Percentiles rank a stretch among this genome's conserved stretches.
These are phyloP conservation scores for Lasius fuliginosus DNA, from an alignment of 2,888 invertebrate species.

Conservation along the genomic window DNA sequence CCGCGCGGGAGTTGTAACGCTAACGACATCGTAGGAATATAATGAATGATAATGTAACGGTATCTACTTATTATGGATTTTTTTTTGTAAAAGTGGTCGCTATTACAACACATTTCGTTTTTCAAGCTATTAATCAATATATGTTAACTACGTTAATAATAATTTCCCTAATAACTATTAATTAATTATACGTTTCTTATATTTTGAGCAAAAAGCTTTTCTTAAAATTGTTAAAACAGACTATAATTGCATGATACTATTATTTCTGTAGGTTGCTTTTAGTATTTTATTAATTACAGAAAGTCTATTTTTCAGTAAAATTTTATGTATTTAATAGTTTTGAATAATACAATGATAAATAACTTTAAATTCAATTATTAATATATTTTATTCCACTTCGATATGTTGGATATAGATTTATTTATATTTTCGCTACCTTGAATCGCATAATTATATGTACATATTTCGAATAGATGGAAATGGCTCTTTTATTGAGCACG, in stretches of 20 bases:
- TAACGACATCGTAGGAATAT: slow-evolving; percentile 19
- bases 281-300: background rate
- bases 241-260: background rate
- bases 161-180: background rate
- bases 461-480: slow-evolving; percentile 3
- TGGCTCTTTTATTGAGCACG: background rate
- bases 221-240: background rate
- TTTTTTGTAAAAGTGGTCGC: background rate
- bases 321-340: background rate
- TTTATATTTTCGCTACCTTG: background rate
- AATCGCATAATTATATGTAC: background rate
- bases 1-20: background rate
- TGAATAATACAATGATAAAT: background rate
- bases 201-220: background rate
- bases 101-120: background rate
- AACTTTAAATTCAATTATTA: background rate
- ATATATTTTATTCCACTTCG: background rate
- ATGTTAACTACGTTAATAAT: background rate
- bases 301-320: background rate
- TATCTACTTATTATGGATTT: slow-evolving; percentile 23
- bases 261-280: background rate
- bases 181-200: background rate
- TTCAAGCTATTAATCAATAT: background rate
- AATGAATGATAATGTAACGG: slow-evolving; percentile 25
- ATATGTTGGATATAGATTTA: background rate